Evolutionary conservation across 2,888 invertebrate genomes (phyloP).

Genomic region (Synergus gifuensis): DNA sequence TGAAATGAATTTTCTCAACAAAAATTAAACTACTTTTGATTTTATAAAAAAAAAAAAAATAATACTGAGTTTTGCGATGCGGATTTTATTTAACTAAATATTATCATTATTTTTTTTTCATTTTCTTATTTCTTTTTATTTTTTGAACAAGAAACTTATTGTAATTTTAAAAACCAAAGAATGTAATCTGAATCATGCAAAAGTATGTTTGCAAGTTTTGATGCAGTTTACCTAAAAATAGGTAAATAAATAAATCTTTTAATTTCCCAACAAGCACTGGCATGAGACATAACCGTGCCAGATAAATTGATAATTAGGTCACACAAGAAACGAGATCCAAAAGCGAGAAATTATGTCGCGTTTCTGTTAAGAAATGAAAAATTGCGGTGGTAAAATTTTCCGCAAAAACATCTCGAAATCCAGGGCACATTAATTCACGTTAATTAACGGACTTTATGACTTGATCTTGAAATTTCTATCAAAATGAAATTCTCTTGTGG

Average conservation of each 20-base stretch:
- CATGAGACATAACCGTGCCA: conserved; percentile 31
- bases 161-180: too few relatives aligned
- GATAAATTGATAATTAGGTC: conserved; percentile 41
- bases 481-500: conserved; percentile 61
- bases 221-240: conserved; percentile 7
- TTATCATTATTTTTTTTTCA: too few relatives aligned
- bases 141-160: too few relatives aligned
- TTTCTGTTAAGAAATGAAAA: neutral
- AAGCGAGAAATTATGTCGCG: neutral
- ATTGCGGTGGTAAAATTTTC: neutral
- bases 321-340: conserved; percentile 13
- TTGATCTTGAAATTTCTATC: conserved; percentile 45
- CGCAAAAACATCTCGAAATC: neutral
- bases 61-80: too few relatives aligned
- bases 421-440: neutral
- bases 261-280: conserved; percentile 30
- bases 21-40: too few relatives aligned
- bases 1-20: too few relatives aligned
- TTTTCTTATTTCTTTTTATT: too few relatives aligned
- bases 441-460: neutral
- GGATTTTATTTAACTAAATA: too few relatives aligned
- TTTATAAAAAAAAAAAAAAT: too few relatives aligned
- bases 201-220: neutral
- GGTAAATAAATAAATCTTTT: conserved; percentile 36
- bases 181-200: neutral